Percentiles rank a stretch among this genome's conserved stretches.
phyloP scores from a whole-genome alignment of 2,797 vertebrate species.

The Pagetopsis macropterus region DNA sequence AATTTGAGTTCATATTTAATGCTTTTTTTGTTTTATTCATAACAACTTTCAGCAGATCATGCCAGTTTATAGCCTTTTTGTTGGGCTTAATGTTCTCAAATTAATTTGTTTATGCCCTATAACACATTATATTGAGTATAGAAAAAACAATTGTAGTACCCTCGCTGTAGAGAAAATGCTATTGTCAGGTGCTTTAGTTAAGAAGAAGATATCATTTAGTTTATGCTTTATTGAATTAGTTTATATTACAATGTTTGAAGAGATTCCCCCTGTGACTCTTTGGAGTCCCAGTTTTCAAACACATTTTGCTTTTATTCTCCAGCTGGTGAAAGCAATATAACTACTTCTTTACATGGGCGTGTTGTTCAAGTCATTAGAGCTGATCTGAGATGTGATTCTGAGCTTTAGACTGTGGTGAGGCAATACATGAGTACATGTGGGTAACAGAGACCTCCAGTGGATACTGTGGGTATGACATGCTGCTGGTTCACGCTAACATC shows the following conservation, averaged over 20 bases:
- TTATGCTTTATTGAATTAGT: too few species aligned
- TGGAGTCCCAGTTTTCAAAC: neutral
- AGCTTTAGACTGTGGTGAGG: constrained; percentile 45
- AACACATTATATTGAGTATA: neutral
- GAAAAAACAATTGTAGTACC: neutral
- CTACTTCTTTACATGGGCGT: constrained; percentile 7
- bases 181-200: neutral
- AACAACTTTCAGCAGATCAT: neutral
- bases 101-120: neutral
- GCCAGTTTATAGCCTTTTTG: neutral
- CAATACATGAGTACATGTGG: constrained; percentile 25
- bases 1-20: neutral
- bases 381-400: constrained; percentile 48
- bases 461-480: neutral
- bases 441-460: constrained; percentile 59
- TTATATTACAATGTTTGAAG: neutral
- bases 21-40: too few species aligned
- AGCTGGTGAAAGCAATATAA: neutral
- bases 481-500: neutral
- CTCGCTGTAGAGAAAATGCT: neutral
- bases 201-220: neutral
- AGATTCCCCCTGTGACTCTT: neutral
- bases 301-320: neutral
- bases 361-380: constrained; percentile 40
- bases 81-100: neutral